Evolutionary conservation across 2,888 invertebrate genomes (phyloP), one percentile per base, ranked within the genome.

Genomic region (Griposia aprilina): DNA sequence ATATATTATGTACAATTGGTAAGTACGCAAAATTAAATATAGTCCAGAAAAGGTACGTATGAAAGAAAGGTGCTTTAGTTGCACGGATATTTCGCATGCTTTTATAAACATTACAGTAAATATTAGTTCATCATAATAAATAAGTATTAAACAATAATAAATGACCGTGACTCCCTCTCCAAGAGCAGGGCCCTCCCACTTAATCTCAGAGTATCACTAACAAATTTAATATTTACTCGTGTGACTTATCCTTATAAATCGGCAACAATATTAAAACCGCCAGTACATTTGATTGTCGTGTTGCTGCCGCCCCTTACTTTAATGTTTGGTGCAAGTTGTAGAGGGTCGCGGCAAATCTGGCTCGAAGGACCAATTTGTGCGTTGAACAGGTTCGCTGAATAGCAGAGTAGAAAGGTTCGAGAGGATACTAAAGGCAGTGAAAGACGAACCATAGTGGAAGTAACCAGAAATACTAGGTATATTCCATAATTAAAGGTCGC

Each of bases 191-290:
- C 93, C 96, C 95, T 95, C 96, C 95, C 94, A 94, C 94, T 94
- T 95, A 96, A 96, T 97, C 96, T 95, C 93, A 80, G 90, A 94
- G 95, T 96, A 95, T 97, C 95, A 92, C 93, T 96, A 95, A 96
- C 97, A 96, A 97, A 97, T 96, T 96, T 97, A 95, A 96, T 96
- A 96, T 97, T 97, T 96, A 95, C 96, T 95, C 94, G 92, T 88
- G 91, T 91, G 96, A 96, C 96, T 96, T 96, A 97, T 96, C 96
- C 94, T 96, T 96, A 97, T 96, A 97, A 96, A 96, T 96, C 94
- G 97, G 93, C 94, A 94, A 95, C 96, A 95, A 94, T 97, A 96
- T 97, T 97, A 96, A 95, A 96, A 97, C 96, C 96, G 90, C 96
- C 93, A 95, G 95, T 95, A 95, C 95, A 94, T 94, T 95, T 95